These are phyloP conservation scores for Lepidurus packardi DNA, from an alignment of 1,140 invertebrate species.

Conservation along the genomic window DNA sequence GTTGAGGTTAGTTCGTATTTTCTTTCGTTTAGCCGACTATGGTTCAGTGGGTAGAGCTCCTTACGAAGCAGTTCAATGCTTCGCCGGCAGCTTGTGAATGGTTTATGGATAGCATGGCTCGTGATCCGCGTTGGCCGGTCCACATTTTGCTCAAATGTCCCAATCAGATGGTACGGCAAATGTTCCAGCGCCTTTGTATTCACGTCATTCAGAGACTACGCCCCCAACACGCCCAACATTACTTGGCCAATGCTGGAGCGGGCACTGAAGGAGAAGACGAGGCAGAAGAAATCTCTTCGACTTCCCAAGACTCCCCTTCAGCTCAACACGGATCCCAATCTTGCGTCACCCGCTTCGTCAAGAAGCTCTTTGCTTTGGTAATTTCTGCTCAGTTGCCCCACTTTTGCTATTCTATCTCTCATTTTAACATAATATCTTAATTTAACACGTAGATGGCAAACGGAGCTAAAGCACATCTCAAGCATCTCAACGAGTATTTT, in stretches of 20 bases:
- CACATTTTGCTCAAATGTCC: slow-evolving; percentile 92
- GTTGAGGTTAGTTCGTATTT: slow-evolving; percentile 8
- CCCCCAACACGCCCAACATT: slow-evolving; percentile 14
- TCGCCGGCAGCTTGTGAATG: slow-evolving; percentile 85
- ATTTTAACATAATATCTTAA: slow-evolving; percentile 17
- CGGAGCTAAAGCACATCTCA: slow-evolving; percentile 73
- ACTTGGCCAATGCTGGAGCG: neutral
- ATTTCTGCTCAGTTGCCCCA: slow-evolving; percentile 39
- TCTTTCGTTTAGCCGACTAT: slow-evolving; percentile 68
- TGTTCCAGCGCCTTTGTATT: slow-evolving; percentile 87
- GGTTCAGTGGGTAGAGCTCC: slow-evolving; percentile 90
- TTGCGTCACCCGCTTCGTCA: slow-evolving; percentile 85
- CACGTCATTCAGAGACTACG: slow-evolving; percentile 86
- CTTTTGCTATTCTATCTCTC: neutral
- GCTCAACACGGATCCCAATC: slow-evolving; percentile 69
- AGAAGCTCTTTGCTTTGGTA: slow-evolving; percentile 77
- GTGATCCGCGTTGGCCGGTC: slow-evolving; percentile 89
- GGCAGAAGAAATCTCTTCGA: neutral
- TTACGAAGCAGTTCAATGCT: slow-evolving; percentile 89
- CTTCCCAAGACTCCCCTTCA: slow-evolving; percentile 52
- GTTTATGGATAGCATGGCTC: slow-evolving; percentile 86
- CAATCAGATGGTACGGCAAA: slow-evolving; percentile 90
- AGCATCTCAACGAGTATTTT: slow-evolving; percentile 88
- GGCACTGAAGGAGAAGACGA: neutral
- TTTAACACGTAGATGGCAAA: slow-evolving; percentile 63